Evolutionary conservation across 2,797 vertebrate genomes (phyloP), one percentile per base, ranked within the genome.

Genomic region (Rhadinocentrus ornatus): DNA sequence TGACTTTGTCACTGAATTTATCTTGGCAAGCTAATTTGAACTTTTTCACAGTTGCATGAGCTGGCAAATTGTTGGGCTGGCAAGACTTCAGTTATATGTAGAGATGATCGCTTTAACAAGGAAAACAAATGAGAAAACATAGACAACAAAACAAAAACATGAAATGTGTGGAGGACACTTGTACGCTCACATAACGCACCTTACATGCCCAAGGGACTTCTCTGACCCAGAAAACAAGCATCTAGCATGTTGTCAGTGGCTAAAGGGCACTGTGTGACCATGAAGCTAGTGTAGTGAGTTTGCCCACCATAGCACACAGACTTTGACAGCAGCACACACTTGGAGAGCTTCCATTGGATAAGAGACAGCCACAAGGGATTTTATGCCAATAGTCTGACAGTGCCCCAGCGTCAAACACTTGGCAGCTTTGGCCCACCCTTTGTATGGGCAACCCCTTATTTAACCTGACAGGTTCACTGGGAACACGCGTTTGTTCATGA

Each of bases 371-470:
- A 68, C 74, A 57, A 48, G 75, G 64, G 69, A 32, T 76, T 89
- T 81, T 55, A 75, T 84, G 80, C 71, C 84, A 88, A 76, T 80
- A 68, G 78, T 54, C 61, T 32, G 44, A 78, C 76, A 73, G 63
- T 35, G 77, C 54, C 71, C 66, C 12, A 41, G 50, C 68, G 76
- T 74, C 74, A 83, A 75, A 85, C 35, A 41, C 69, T 88, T 82
- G 81, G 77, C 83, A 83, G 61, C 46, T 62, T 74, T 57, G 22
- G 70, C 69, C 29, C 70, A 62, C 72, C 66, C 62, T 41, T 73
- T 20, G 64, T 69, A 72, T 55, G 32, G 55, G 86, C 81, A 83
- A 88, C 81, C 78, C 71, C 29, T 83, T 78, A 86, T 84, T 85
- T 82, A 73, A 80, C 77, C 71, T 82, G 81, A 88, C 83, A 87